Evolutionary conservation across 1,140 invertebrate species (phyloP), one percentile per base, ranked within the genome.

Genomic region (Linepithema humile): DNA sequence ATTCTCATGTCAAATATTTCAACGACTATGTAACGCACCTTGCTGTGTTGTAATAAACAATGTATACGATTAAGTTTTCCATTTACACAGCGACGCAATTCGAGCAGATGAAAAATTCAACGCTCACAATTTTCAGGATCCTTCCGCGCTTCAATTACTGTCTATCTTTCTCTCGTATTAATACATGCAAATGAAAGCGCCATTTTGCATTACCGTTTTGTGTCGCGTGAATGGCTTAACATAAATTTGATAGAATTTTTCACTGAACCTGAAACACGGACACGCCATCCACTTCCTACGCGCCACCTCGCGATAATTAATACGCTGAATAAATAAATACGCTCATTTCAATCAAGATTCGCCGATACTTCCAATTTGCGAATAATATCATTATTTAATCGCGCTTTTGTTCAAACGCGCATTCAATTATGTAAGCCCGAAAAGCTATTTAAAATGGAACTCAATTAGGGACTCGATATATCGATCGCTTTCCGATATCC

Each of bases 61-160:
- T 70, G 64, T 64, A 78, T 65, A 78, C 75, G 62, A 78, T 78
- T 78, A 70, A 69, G 75, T 80, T 80, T 80, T 80, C 75, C 64
- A 80, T 80, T 80, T 80, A 26, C 75, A 29, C 75, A 23, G 45
- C 64, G 64, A 17, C 48, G 75, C 75, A 80, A 80, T 78, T 78
- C 64, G 75, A 40, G 64, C 48, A 48, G 12, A 70, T 70, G 64
- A 80, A 70, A 69, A 70, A 70, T 80, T 80, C 64, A 69, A 17
- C 64, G 48, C 1, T 17, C 32, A 35, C 75, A 69, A 69, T 70
- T 80, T 80, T 69, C 75, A 69, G 75, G 62, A 67, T 69, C 35
- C 64, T 70, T 57, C 62, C 75, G 48, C 75, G 64, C 64, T 53
- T 69, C 75, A 80, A 80, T 80, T 70, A 70, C 64, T 4, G 75